Evolutionary conservation across 2,797 vertebrate genomes (phyloP).

Genomic region (Hippocampus kuda): DNA sequence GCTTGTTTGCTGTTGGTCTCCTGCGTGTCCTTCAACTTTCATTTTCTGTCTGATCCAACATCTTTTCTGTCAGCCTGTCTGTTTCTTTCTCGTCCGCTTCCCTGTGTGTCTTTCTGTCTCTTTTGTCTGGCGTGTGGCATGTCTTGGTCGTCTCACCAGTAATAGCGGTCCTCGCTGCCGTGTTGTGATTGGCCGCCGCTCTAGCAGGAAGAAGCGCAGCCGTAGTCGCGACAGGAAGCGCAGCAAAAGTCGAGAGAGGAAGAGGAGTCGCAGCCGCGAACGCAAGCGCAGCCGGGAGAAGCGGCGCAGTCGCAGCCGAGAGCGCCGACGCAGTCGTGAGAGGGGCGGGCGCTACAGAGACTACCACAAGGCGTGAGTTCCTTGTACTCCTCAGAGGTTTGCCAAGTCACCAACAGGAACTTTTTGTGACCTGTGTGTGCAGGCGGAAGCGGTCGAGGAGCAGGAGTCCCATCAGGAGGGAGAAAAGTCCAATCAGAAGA

Average conservation of each 20-base stretch:
- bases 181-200: conserved; percentile 16
- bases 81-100: neutral
- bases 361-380: conserved; percentile 74
- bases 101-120: neutral
- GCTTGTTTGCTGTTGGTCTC: neutral
- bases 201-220: conserved; percentile 42
- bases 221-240: conserved; percentile 68
- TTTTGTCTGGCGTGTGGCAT: neutral
- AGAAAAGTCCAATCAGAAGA: conserved; percentile 87
- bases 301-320: conserved; percentile 79
- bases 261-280: conserved; percentile 74
- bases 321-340: conserved; percentile 77
- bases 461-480: conserved; percentile 88
- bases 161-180: neutral
- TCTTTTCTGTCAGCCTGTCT: neutral
- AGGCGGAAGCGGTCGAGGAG: conserved; percentile 80
- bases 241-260: conserved; percentile 77
- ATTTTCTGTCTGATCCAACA: neutral
- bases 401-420: neutral
- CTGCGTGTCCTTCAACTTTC: neutral
- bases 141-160: neutral
- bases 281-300: conserved; percentile 70
- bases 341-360: conserved; percentile 78
- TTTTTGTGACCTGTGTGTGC: conserved; percentile 14
- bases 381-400: neutral